phyloP scores from a whole-genome alignment of 2,113 vertebrate genomes.

The Lepisosteus oculatus region DNA sequence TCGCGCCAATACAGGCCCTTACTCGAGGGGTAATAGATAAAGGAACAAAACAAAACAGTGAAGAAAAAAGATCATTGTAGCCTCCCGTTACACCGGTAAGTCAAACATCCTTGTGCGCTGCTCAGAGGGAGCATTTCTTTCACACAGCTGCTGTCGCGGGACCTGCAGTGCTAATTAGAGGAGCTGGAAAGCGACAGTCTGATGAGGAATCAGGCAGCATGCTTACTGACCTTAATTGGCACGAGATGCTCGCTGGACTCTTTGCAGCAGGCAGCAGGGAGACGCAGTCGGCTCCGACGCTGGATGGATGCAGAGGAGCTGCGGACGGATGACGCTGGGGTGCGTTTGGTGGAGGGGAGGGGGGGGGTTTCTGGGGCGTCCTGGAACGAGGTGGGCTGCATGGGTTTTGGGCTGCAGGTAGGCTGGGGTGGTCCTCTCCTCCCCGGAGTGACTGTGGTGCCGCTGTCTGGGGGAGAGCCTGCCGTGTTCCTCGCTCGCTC shows the following conservation, averaged over 20 bases:
- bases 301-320: too few relatives aligned
- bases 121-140: not conserved
- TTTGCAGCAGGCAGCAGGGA: not conserved
- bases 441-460: not conserved
- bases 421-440: not conserved
- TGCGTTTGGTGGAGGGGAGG: too few relatives aligned
- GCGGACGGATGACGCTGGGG: too few relatives aligned
- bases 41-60: too few relatives aligned
- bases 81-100: not conserved
- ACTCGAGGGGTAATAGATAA: too few relatives aligned
- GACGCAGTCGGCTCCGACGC: not conserved
- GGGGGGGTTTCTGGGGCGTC: not conserved
- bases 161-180: not conserved
- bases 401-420: conserved; percentile 14
- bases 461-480: too few relatives aligned
- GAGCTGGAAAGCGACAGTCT: not conserved
- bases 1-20: too few relatives aligned
- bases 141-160: not conserved
- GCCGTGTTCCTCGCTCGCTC: not conserved
- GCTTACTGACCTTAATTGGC: conserved; percentile 20
- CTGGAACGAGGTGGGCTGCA: conserved; percentile 21
- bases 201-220: not conserved
- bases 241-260: not conserved
- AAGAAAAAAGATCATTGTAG: not conserved
- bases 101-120: not conserved